Evolutionary conservation across 2,113 vertebrate genomes (phyloP).

Genomic region (Colistium nudipinnis): DNA sequence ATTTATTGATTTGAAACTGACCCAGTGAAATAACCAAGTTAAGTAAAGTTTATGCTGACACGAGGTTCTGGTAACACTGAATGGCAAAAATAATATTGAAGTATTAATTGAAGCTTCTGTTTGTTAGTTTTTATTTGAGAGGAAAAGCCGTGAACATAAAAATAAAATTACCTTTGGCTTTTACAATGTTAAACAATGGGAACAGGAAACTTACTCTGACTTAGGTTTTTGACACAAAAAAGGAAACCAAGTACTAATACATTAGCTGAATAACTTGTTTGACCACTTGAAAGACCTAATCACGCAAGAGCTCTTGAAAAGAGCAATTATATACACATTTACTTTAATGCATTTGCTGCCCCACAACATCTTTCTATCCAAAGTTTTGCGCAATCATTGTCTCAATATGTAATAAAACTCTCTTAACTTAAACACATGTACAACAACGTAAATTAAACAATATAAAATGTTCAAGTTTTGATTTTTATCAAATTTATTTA

Average conservation of each 20-base stretch:
- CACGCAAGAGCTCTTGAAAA: not conserved
- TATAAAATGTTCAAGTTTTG: not conserved
- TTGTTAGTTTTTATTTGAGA: too few relatives aligned
- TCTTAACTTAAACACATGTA: not conserved
- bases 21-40: too few relatives aligned
- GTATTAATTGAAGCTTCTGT: too few relatives aligned
- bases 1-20: too few relatives aligned
- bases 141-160: too few relatives aligned
- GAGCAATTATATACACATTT: not conserved
- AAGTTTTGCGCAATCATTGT: too few relatives aligned
- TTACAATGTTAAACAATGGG: too few relatives aligned
- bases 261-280: not conserved
- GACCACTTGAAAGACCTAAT: not conserved
- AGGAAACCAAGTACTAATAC: not conserved
- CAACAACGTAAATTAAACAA: not conserved
- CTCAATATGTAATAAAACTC: not conserved
- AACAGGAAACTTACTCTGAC: not conserved
- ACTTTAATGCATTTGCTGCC: not conserved
- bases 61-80: too few relatives aligned
- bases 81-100: too few relatives aligned
- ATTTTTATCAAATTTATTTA: slow-evolving; percentile 80
- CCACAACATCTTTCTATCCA: not conserved
- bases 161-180: too few relatives aligned
- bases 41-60: too few relatives aligned
- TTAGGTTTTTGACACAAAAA: not conserved